These are phyloP conservation scores for Brachyptera risi DNA, from an alignment of 2,888 invertebrate genomes.

Conservation along the genomic window DNA sequence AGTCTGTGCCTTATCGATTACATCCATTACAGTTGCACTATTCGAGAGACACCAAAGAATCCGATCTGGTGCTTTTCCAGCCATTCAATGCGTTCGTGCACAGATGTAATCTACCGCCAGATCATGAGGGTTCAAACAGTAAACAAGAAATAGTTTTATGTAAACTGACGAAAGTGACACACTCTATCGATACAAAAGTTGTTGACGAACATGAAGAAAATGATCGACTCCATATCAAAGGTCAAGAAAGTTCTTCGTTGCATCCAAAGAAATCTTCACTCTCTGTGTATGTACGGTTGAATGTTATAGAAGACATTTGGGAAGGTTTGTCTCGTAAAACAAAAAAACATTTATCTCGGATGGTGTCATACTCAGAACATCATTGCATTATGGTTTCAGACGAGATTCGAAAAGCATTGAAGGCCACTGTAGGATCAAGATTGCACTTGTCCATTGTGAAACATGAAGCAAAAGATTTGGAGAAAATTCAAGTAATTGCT, in stretches of 20 bases:
- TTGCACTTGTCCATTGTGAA: neutral
- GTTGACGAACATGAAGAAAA: constrained; percentile 9
- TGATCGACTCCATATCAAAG: neutral
- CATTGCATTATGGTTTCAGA: neutral
- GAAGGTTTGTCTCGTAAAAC: constrained; percentile 28
- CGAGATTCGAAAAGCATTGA: neutral
- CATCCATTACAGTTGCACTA: constrained; percentile 30
- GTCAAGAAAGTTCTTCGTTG: neutral
- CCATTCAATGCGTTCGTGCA: constrained; percentile 46
- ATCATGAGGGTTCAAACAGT: constrained; percentile 10
- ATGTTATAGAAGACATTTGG: constrained; percentile 40
- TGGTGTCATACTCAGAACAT: neutral
- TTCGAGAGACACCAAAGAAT: too few relatives aligned
- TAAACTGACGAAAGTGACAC: constrained; percentile 38
- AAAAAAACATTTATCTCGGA: neutral
- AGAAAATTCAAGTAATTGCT: neutral
- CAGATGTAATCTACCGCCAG: constrained; percentile 37
- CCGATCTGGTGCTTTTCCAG: constrained; percentile 34
- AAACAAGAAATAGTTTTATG: constrained; percentile 33
- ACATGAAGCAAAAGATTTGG: neutral
- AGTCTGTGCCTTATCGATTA: constrained; percentile 26
- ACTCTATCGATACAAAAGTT: constrained; percentile 24
- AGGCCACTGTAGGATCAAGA: neutral
- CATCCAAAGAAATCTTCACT: neutral
- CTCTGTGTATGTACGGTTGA: constrained; percentile 28